Percentiles rank a stretch among this genome's conserved stretches.
phyloP scores from a whole-genome alignment of 2,113 vertebrate species.

The Notarius quadriscutis region DNA sequence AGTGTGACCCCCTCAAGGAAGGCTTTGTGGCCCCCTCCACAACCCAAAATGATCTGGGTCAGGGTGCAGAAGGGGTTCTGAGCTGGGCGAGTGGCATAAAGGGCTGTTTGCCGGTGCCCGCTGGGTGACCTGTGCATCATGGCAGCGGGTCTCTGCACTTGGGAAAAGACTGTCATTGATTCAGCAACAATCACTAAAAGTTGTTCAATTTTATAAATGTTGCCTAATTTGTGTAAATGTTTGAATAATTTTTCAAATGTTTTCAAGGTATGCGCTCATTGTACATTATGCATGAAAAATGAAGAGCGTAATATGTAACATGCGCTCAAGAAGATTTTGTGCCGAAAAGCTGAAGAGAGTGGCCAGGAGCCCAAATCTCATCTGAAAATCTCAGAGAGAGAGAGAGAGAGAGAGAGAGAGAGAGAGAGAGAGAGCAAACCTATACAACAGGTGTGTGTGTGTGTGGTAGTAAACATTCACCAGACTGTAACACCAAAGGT shows the following conservation, averaged over 20 bases:
- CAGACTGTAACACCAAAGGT: not conserved
- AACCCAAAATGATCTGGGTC: constrained; percentile 41
- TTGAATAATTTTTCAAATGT: not conserved
- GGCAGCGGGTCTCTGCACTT: constrained; percentile 7
- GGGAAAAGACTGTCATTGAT: constrained; percentile 1
- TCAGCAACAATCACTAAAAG: not conserved
- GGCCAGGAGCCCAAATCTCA: not conserved
- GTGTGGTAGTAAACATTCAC: constrained; percentile 2
- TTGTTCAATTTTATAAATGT: not conserved
- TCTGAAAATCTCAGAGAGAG: not conserved
- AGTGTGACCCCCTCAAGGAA: constrained; percentile 23
- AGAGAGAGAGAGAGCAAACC: not conserved
- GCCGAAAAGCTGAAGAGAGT: not conserved
- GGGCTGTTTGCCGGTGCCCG: constrained; percentile 53
- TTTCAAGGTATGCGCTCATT: not conserved
- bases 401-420: too few species aligned
- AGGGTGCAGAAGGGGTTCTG: constrained; percentile 16
- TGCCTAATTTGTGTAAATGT: not conserved
- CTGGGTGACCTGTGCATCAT: constrained; percentile 57
- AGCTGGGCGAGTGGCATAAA: constrained; percentile 6
- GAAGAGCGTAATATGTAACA: not conserved
- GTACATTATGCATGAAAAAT: not conserved
- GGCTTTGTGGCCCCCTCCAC: constrained; percentile 44
- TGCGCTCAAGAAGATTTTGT: not conserved
- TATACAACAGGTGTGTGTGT: constrained; percentile 22